A percentile compares a stretch with the other conserved stretches of the same genome.
Conservation (phyloP, 2,797 vertebrate genomes). For the Cossypha caffra region DNA sequence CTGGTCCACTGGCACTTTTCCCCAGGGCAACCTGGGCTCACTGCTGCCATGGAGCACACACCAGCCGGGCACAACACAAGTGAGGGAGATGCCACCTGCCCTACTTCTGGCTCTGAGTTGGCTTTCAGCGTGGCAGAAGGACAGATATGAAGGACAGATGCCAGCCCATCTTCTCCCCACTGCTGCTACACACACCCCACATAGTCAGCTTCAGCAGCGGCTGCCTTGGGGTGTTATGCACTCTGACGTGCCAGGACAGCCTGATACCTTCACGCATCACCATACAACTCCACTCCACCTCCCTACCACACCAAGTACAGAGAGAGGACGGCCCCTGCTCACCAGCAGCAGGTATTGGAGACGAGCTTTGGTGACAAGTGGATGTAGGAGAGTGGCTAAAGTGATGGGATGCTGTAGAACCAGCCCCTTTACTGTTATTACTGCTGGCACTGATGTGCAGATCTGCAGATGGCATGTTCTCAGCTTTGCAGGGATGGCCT, state of each 20-base stretch:
- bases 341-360: background rate
- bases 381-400: background rate
- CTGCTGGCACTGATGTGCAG: background rate
- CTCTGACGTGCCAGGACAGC: background rate
- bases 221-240: background rate
- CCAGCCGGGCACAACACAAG: background rate
- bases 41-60: background rate
- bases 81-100: background rate
- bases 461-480: background rate
- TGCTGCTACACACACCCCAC: background rate
- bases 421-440: background rate
- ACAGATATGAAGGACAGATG: background rate
- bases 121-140: background rate
- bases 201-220: background rate
- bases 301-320: background rate
- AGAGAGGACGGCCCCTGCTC: background rate
- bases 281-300: background rate
- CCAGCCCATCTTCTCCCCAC: background rate
- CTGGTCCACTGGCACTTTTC: background rate
- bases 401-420: background rate
- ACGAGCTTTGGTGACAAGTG: background rate
- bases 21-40: fast-evolving
- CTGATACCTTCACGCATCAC: background rate
- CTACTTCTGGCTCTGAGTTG: background rate
- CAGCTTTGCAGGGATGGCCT: background rate